A percentile compares a stretch with the other conserved stretches of the same genome.
These are phyloP conservation scores for Peromyscus eremicus DNA, from an alignment of 2,797 vertebrate species.

Conservation along the genomic window DNA sequence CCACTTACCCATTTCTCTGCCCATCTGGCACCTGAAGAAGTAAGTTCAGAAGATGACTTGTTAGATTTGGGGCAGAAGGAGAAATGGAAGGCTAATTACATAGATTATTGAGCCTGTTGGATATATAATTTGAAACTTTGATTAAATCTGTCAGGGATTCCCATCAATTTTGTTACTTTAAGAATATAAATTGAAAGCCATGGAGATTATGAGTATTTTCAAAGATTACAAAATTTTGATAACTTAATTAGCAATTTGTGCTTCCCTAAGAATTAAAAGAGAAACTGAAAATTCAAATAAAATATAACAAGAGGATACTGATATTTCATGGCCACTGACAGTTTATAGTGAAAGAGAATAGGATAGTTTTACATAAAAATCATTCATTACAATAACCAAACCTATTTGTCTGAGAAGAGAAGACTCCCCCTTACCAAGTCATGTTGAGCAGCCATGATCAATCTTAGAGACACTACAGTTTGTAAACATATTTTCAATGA, in stretches of 20 bases:
- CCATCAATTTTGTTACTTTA: slow-evolving; percentile 73
- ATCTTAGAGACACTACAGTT: slow-evolving; percentile 83
- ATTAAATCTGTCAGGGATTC: not conserved
- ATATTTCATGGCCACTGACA: not conserved
- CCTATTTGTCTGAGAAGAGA: slow-evolving; percentile 54
- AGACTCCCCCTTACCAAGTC: slow-evolving; percentile 80
- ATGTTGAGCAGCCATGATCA: slow-evolving; percentile 83
- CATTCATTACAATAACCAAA: slow-evolving; percentile 48
- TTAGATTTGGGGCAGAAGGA: not conserved
- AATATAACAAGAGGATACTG: slow-evolving; percentile 15
- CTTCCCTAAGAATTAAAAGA: slow-evolving; percentile 63
- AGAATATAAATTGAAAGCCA: slow-evolving; percentile 68
- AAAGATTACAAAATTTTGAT: slow-evolving; percentile 59
- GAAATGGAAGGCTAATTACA: not conserved
- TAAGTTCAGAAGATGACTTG: not conserved
- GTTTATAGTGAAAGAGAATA: slow-evolving; percentile 61
- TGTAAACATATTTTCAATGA: slow-evolving; percentile 83
- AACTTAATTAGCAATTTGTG: slow-evolving; percentile 79
- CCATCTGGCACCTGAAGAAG: not conserved
- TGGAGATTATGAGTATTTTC: slow-evolving; percentile 67
- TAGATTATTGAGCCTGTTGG: slow-evolving; percentile 61
- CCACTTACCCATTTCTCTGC: not conserved
- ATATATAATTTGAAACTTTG: slow-evolving; percentile 1
- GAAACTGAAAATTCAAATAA: slow-evolving; percentile 70
- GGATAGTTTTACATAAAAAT: slow-evolving; percentile 56